These are phyloP conservation scores for Morinoia aosen DNA, from an alignment of 2,888 invertebrate genomes.

Conservation along the genomic window DNA sequence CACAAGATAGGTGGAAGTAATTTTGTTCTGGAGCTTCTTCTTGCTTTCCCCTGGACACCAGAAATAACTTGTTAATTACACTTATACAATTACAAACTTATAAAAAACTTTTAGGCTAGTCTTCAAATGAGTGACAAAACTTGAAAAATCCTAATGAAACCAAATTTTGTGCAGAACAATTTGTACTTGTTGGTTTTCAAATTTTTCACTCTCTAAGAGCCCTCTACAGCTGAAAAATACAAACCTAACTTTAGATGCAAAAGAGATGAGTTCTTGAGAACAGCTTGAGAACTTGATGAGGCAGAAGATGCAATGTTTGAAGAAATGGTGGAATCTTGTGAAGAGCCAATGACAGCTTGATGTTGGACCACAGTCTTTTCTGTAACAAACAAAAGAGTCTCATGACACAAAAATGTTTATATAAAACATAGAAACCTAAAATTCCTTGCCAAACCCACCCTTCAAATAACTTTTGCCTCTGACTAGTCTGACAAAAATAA, in stretches of 20 bases:
- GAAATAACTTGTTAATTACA: neutral
- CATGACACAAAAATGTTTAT: neutral
- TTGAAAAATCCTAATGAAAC: neutral
- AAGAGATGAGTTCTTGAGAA: neutral
- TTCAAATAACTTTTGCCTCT: neutral
- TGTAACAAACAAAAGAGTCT: neutral
- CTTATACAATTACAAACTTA: neutral
- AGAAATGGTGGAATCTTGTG: neutral
- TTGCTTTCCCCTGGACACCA: neutral
- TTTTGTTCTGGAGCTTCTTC: neutral
- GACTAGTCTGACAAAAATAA: neutral
- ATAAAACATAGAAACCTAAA: no score
- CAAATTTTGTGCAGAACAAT: neutral
- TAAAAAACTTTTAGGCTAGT: neutral
- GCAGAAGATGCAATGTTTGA: neutral
- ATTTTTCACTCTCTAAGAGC: neutral
- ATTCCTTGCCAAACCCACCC: neutral
- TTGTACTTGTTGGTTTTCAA: neutral
- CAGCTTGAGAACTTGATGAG: neutral
- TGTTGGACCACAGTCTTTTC: neutral
- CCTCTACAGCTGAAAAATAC: neutral
- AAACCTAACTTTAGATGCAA: neutral
- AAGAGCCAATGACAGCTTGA: neutral
- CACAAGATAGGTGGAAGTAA: neutral
- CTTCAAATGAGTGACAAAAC: neutral